Percentiles rank a stretch among this genome's conserved stretches.
Conservation (phyloP, 2,113 vertebrate genomes). For the Ammodytes dubius region DNA sequence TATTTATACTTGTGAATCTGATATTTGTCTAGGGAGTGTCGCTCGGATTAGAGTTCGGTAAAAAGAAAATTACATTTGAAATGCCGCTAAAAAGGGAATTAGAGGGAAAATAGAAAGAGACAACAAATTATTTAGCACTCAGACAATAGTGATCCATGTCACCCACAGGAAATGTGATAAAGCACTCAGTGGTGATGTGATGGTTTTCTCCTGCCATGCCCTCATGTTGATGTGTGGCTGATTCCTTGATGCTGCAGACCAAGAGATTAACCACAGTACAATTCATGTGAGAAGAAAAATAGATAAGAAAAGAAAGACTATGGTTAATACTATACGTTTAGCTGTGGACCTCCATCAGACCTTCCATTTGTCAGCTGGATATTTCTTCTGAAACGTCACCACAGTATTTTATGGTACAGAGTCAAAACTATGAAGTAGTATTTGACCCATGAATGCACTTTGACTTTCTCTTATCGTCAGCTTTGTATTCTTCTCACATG, state of each 20-base stretch:
- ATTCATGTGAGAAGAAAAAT: not conserved
- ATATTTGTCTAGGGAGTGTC: not conserved
- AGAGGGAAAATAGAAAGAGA: not conserved
- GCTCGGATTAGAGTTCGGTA: too few species aligned
- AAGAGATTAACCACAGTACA: not conserved
- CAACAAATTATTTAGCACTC: not conserved
- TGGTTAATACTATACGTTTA: not conserved
- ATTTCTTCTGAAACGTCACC: not conserved
- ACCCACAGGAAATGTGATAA: conserved; percentile 61
- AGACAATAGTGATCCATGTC: conserved; percentile 29
- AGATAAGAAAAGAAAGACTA: not conserved
- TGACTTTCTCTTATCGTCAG: not conserved
- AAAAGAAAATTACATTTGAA: not conserved
- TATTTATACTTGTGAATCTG: not conserved
- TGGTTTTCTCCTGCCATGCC: conserved; percentile 22
- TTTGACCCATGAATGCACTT: not conserved
- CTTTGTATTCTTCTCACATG: not conserved
- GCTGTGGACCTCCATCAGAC: conserved; percentile 6
- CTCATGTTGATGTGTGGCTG: conserved; percentile 19
- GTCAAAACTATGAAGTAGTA: not conserved
- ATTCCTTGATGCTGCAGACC: conserved; percentile 23
- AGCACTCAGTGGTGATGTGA: conserved; percentile 57
- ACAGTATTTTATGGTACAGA: not conserved
- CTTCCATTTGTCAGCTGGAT: conserved; percentile 9
- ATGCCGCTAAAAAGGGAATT: not conserved